These are phyloP conservation scores for Chaetodon trifasciatus DNA, from an alignment of 2,797 vertebrate species.

Conservation along the genomic window DNA sequence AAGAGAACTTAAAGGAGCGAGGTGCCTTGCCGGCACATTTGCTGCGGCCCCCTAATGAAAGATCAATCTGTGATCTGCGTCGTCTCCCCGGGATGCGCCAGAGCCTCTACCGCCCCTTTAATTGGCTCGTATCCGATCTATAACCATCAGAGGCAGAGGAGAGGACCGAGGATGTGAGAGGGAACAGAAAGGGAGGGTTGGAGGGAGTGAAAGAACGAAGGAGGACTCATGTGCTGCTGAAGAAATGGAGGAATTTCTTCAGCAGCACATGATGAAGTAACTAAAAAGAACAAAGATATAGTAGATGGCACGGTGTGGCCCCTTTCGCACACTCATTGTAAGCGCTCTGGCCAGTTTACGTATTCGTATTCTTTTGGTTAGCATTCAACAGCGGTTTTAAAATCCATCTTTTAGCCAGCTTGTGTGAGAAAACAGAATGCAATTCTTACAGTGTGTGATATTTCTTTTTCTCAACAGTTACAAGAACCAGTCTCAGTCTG, in stretches of 20 bases:
- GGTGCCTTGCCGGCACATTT: constrained; percentile 76
- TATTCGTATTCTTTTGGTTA: neutral
- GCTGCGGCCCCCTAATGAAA: constrained; percentile 77
- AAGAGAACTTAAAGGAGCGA: constrained; percentile 74
- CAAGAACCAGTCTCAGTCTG: constrained; percentile 1
- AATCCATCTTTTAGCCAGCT: constrained; percentile 4
- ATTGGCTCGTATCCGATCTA: constrained; percentile 83
- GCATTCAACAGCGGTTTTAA: constrained; percentile 20
- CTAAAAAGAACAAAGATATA: constrained; percentile 3
- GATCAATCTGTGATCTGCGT: constrained; percentile 82
- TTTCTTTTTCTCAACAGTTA: constrained; percentile 5
- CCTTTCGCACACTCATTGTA: constrained; percentile 6
- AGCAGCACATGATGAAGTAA: neutral
- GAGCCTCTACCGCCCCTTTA: constrained; percentile 70
- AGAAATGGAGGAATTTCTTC: constrained; percentile 27
- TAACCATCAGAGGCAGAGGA: constrained; percentile 71
- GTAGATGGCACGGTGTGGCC: neutral
- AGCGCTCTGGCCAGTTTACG: neutral
- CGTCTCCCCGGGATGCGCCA: constrained; percentile 66
- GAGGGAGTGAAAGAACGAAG: constrained; percentile 33
- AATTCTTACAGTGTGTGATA: neutral
- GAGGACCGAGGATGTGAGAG: constrained; percentile 51
- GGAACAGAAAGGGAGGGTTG: constrained; percentile 40
- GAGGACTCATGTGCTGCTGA: constrained; percentile 1
- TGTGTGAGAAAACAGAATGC: neutral